These are phyloP conservation scores for Augochlorella aurata DNA, from an alignment of 2,888 invertebrate species.

Conservation along the genomic window DNA sequence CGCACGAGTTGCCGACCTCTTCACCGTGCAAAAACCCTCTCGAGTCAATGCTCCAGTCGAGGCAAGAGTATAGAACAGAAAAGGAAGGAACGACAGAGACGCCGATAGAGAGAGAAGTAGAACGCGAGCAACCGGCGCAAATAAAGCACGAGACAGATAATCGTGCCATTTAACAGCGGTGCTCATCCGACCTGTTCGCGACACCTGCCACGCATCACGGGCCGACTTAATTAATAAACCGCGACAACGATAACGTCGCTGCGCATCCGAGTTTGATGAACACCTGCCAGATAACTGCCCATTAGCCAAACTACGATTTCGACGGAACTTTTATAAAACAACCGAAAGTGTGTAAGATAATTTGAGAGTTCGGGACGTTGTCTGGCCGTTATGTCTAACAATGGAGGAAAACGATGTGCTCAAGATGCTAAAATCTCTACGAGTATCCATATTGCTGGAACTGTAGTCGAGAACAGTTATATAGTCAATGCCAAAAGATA, in stretches of 20 bases:
- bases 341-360: background rate
- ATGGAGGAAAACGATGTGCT: too few relatives aligned
- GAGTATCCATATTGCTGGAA: too few relatives aligned
- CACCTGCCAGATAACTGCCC: background rate
- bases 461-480: too few relatives aligned
- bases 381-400: too few relatives aligned
- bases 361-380: too few relatives aligned
- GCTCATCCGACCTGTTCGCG: constrained; percentile 53
- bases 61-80: constrained; percentile 49
- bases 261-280: too few relatives aligned
- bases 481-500: too few relatives aligned
- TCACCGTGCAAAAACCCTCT: constrained; percentile 69
- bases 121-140: constrained; percentile 59
- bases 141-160: constrained; percentile 69
- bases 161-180: constrained; percentile 68
- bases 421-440: too few relatives aligned
- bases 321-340: background rate
- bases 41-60: constrained; percentile 65
- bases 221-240: constrained; percentile 38
- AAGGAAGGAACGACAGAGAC: constrained; percentile 42
- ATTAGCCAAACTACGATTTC: background rate
- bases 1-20: constrained; percentile 65
- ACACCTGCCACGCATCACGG: constrained; percentile 26
- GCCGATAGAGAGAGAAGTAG: constrained; percentile 46
- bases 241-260: background rate